Evolutionary conservation across 2,113 vertebrate species (phyloP).

Genomic region (Lonchura striata): DNA sequence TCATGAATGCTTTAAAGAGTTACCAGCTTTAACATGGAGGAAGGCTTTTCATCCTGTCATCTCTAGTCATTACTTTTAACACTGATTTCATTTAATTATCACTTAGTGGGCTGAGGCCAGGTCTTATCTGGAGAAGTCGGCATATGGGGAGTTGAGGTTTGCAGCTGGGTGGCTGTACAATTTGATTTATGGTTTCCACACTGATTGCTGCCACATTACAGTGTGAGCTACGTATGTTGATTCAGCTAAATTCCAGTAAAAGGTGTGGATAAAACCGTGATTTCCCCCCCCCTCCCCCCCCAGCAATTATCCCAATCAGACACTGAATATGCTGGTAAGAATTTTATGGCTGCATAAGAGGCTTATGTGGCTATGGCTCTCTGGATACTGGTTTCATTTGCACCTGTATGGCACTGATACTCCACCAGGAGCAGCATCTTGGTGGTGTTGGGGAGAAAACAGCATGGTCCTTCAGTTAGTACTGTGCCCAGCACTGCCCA

Average conservation of each 20-base stretch:
- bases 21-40: conserved; percentile 1
- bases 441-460: not conserved
- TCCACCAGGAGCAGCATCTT: not conserved
- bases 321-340: not conserved
- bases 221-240: not conserved
- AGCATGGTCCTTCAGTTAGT: not conserved
- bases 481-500: not conserved
- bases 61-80: conserved; percentile 32
- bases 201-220: not conserved
- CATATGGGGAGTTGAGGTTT: not conserved
- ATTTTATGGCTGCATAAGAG: not conserved
- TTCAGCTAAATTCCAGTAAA: not conserved
- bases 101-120: conserved; percentile 14
- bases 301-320: not conserved
- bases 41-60: conserved; percentile 29
- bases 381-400: not conserved
- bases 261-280: not conserved
- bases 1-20: conserved; percentile 18
- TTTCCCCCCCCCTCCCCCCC: no score
- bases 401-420: not conserved
- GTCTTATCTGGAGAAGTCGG: conserved; percentile 1
- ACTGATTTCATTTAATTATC: conserved; percentile 41
- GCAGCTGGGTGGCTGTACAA: not conserved
- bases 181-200: not conserved
- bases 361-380: not conserved